Percentiles rank a stretch among this genome's conserved stretches.
Evolutionary conservation across 2,888 invertebrate genomes (phyloP).

Genomic region (Epinotia demarniana): DNA sequence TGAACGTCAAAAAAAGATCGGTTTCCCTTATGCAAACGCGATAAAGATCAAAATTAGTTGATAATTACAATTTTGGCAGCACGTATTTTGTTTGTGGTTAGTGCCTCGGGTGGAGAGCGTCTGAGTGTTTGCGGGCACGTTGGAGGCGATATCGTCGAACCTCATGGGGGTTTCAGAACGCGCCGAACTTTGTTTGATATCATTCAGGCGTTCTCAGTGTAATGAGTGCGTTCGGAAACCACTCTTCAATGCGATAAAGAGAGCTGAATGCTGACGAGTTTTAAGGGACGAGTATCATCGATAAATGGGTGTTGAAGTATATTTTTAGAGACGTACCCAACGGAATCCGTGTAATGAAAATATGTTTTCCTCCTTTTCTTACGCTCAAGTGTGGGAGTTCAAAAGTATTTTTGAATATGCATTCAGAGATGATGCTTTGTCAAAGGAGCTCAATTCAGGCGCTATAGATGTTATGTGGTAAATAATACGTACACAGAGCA

Average conservation of each 20-base stretch:
- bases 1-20: conserved; percentile 6
- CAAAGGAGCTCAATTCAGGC: not conserved
- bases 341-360: not conserved
- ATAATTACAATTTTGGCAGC: conserved; percentile 25
- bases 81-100: conserved; percentile 31
- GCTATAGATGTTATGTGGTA: not conserved
- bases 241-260: conserved; percentile 24
- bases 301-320: not conserved
- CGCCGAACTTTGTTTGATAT: conserved; percentile 45
- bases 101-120: conserved; percentile 54
- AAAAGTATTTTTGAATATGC: not conserved
- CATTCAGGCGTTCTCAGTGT: conserved; percentile 41
- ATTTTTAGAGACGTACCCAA: not conserved
- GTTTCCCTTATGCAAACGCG: conserved; percentile 36
- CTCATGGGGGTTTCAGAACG: conserved; percentile 42
- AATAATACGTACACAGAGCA: not conserved
- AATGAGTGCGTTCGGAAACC: conserved; percentile 42
- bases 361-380: not conserved
- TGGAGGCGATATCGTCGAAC: conserved; percentile 43
- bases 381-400: not conserved
- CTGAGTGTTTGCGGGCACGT: conserved; percentile 54
- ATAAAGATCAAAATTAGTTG: conserved; percentile 48
- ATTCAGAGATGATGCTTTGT: not conserved
- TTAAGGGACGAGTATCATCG: conserved; percentile 27
- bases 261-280: conserved; percentile 12